phyloP scores from a whole-genome alignment of 2,797 vertebrate genomes.

The Falco berigora region DNA sequence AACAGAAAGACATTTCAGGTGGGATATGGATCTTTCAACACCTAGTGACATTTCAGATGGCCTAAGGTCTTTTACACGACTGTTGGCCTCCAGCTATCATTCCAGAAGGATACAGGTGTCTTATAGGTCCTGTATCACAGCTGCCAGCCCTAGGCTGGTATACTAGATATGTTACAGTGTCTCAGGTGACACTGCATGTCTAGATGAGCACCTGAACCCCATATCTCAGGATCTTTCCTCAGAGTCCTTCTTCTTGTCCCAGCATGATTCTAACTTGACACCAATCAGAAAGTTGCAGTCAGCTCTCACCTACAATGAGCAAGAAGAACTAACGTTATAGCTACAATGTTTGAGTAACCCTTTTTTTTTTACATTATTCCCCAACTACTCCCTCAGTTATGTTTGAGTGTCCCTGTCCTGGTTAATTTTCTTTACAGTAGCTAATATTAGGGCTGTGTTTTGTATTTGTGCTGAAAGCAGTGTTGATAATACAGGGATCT shows the following conservation, averaged over 20 bases:
- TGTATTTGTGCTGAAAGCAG: background rate
- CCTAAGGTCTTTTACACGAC: background rate
- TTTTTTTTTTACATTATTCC: background rate
- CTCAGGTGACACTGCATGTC: background rate
- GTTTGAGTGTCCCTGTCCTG: background rate
- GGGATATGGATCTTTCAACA: background rate
- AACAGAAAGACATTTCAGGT: background rate
- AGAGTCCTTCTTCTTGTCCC: background rate
- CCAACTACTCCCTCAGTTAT: background rate
- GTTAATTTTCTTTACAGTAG: too few relatives aligned
- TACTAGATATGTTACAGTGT: background rate
- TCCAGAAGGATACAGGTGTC: background rate
- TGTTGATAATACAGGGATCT: background rate
- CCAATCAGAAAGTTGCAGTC: background rate
- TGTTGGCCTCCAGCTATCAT: background rate
- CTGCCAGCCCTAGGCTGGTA: background rate
- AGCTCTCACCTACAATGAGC: background rate
- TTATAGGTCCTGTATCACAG: background rate
- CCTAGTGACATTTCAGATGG: background rate
- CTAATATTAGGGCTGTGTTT: background rate
- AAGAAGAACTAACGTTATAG: background rate
- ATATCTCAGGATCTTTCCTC: background rate
- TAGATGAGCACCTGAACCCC: background rate
- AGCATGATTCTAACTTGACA: background rate
- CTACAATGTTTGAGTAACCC: background rate